Conservation (phyloP, 2,888 invertebrate species). For the Electrophaes corylata region DNA sequence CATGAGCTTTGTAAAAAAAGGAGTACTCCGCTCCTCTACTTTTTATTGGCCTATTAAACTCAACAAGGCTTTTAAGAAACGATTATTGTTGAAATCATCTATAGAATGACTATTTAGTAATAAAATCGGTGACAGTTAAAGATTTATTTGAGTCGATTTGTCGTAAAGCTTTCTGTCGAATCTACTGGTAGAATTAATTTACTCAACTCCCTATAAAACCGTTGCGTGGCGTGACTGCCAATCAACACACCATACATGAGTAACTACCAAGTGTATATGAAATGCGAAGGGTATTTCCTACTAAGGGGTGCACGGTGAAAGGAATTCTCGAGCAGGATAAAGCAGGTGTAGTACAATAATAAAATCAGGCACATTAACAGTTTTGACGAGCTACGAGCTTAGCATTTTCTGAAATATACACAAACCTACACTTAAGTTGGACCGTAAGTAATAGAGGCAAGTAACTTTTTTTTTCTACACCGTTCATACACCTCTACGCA, state of each 20-base stretch:
- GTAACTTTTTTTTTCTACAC: too few relatives aligned
- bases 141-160: conserved; percentile 45
- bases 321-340: background rate
- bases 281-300: background rate
- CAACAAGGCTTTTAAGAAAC: conserved; percentile 51
- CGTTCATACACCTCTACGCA: too few relatives aligned
- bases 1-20: conserved; percentile 41
- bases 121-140: conserved; percentile 49
- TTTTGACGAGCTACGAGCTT: background rate
- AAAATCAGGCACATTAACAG: background rate
- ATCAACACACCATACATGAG: background rate
- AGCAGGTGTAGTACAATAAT: background rate
- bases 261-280: background rate
- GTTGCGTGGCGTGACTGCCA: conserved; percentile 19
- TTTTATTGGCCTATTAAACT: conserved; percentile 60
- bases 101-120: conserved; percentile 48
- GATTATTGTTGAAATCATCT: conserved; percentile 58
- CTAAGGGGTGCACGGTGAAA: background rate
- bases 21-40: conserved; percentile 38
- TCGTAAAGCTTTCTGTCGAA: conserved; percentile 25
- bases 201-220: background rate
- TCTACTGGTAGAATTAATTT: background rate
- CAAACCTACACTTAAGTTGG: background rate
- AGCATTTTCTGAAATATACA: background rate
- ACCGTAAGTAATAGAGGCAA: too few relatives aligned